These are phyloP conservation scores for Magallana angulata DNA, from an alignment of 1,140 invertebrate genomes.

Conservation along the genomic window DNA sequence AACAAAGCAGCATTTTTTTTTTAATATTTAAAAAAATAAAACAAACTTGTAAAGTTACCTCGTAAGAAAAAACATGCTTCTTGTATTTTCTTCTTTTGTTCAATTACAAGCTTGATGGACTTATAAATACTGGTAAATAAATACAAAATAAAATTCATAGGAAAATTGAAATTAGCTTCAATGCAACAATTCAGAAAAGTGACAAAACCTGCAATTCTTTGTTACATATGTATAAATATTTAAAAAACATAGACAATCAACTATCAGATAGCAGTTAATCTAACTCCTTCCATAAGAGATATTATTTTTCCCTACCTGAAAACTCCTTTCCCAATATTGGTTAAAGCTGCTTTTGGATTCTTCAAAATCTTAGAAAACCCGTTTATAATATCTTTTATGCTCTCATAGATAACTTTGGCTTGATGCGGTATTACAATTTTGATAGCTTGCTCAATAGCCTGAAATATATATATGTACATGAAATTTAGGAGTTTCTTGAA, in stretches of 20 bases:
- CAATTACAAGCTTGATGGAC: constrained; percentile 53
- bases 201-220: too few species aligned
- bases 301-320: constrained; percentile 52
- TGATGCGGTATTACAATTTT: constrained; percentile 61
- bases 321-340: constrained; percentile 54
- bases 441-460: constrained; percentile 44
- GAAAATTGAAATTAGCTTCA: not conserved
- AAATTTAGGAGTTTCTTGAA: too few species aligned
- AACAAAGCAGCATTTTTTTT: too few species aligned
- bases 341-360: constrained; percentile 59
- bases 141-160: not conserved
- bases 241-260: not conserved
- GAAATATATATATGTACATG: not conserved
- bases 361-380: constrained; percentile 58
- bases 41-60: constrained; percentile 43
- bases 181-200: too few species aligned
- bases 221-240: too few species aligned
- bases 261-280: not conserved
- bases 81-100: constrained; percentile 59
- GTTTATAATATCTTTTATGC: constrained; percentile 58
- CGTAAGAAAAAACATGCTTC: constrained; percentile 64
- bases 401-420: constrained; percentile 54
- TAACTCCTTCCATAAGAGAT: not conserved
- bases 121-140: constrained; percentile 53
- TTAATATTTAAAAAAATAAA: too few species aligned